Base-by-base conservation (phyloP, 2,888 invertebrate genomes). In the Cephus runcator region DNA sequence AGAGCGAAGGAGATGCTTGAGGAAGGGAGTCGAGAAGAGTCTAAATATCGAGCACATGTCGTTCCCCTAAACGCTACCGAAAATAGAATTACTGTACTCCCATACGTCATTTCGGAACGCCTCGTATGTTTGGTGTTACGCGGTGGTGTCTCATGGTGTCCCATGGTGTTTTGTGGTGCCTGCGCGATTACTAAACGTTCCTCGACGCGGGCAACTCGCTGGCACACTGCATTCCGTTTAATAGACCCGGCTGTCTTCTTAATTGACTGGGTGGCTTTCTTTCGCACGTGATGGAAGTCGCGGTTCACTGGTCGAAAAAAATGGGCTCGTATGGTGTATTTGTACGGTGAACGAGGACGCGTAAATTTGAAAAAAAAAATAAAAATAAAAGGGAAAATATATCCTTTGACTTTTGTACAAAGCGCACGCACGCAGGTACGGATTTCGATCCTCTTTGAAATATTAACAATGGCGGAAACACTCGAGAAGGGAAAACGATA, bases 31-130 rank as follows among this genome's bases (percentile, higher is more conserved):
- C 82, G 77, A 81, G 73, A 74, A 36, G 84, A 84, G 89, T 84
- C 87, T 87, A 88, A 90, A 90, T 90, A 89, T 90, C 88, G 87
- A 89, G 89, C 90, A 89, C 87, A 88, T 89, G 89, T 90, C 85
- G 76, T 80, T 85, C 82, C 81, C 80, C 84, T 84, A 86, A 88
- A 85, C 81, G 83, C 80, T 81, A 86, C 84, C 87, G 83, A 89
- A 90, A 90, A 89, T 89, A 89, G 89, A 89, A 86, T 77, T 79
- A 84, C 81, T 80, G 82, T 81, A 82, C 86, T 83, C 81, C 84
- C 88, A 86, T 90, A 89, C 90, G 90, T 90, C 90, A 90, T 89
- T 87, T 87, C 81, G 83, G 78, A 83, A 83, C 79, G 81, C 77
- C 85, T 76, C 69, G 77, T 81, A 80, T 83, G 84, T 86, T 86